phyloP scores from a whole-genome alignment of 1,140 invertebrate genomes.

The Drosophila seguyi region DNA sequence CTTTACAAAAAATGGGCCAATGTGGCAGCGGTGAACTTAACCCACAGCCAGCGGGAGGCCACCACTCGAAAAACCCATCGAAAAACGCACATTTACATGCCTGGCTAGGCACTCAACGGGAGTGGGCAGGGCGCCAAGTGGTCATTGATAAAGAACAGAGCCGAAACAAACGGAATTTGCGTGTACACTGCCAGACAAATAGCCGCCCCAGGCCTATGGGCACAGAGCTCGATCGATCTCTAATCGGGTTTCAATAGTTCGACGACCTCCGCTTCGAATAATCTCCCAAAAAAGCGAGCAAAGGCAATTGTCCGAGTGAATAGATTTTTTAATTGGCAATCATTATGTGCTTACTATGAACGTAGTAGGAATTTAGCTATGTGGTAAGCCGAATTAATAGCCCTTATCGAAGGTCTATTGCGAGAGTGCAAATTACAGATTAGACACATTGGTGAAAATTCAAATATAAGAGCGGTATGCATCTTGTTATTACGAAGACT shows the following conservation, averaged over 20 bases:
- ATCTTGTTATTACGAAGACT: no score
- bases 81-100: constrained; percentile 66
- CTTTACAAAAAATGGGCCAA: constrained; percentile 13
- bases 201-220: constrained; percentile 41
- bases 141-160: constrained; percentile 60
- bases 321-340: constrained; percentile 68
- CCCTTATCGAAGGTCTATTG: background rate
- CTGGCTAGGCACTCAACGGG: constrained; percentile 50
- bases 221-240: constrained; percentile 45
- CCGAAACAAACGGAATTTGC: constrained; percentile 20
- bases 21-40: constrained; percentile 46
- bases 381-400: constrained; percentile 11
- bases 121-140: constrained; percentile 20
- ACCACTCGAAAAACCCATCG: constrained; percentile 8
- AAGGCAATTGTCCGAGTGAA: constrained; percentile 49
- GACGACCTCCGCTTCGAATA: constrained; percentile 55
- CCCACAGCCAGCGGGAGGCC: constrained; percentile 40
- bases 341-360: constrained; percentile 5
- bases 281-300: constrained; percentile 38
- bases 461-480: background rate
- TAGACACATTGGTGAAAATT: background rate
- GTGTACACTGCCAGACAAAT: constrained; percentile 22
- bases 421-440: background rate
- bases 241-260: constrained; percentile 61
- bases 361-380: background rate